A percentile compares a stretch with the other conserved stretches of the same genome.
These are phyloP conservation scores for Ctena decussata DNA, from an alignment of 2,888 invertebrate species.

Conservation along the genomic window DNA sequence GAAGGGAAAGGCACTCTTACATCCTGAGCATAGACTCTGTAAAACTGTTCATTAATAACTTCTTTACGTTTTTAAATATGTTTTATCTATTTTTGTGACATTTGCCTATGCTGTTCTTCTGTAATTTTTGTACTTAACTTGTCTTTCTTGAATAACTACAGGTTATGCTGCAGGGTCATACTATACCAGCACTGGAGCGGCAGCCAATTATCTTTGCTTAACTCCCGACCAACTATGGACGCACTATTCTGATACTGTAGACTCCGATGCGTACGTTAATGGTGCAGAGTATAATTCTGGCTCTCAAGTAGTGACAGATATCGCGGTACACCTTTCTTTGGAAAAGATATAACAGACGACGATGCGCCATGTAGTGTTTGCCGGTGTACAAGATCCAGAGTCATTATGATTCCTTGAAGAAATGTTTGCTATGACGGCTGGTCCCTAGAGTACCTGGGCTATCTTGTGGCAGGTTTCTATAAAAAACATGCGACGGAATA, in stretches of 20 bases:
- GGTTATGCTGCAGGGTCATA: conserved; percentile 18
- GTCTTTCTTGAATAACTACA: background rate
- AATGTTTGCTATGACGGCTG: conserved; percentile 9
- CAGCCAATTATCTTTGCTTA: conserved; percentile 20
- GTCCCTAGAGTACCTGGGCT: background rate
- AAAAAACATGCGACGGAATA: background rate
- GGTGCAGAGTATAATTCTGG: conserved; percentile 16
- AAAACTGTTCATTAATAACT: too few relatives aligned
- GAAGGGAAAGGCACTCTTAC: too few relatives aligned
- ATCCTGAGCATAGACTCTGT: too few relatives aligned
- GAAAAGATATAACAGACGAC: background rate
- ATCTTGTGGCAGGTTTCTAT: background rate
- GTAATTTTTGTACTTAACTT: too few relatives aligned
- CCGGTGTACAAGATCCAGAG: background rate
- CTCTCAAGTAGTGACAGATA: background rate
- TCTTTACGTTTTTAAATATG: too few relatives aligned
- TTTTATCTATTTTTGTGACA: too few relatives aligned
- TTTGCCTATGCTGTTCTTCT: too few relatives aligned
- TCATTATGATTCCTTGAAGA: conserved; percentile 13
- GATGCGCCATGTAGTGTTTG: conserved; percentile 22
- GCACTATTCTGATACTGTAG: background rate
- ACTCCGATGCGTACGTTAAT: background rate
- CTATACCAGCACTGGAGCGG: background rate
- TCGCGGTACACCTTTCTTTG: background rate
- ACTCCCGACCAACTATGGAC: background rate